Percentiles rank a stretch among this genome's conserved stretches.
Evolutionary conservation across 2,888 invertebrate species (phyloP).

Genomic region (Protula sp.): DNA sequence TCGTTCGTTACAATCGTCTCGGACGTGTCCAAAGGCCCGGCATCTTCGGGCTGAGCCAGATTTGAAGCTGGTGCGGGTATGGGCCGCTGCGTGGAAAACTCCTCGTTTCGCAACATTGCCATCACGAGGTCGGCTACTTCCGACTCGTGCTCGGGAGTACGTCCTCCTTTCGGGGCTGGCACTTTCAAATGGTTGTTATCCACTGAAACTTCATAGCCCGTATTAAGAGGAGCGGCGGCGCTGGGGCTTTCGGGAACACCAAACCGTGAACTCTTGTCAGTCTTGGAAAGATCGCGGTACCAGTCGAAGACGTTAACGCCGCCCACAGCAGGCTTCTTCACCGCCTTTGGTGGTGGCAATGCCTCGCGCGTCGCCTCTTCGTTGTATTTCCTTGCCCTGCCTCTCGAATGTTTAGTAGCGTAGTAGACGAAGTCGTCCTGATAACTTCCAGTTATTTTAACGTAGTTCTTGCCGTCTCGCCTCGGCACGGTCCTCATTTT

Average conservation of each 20-base stretch:
- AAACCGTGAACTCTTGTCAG: constrained; percentile 23
- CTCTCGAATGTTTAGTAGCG: constrained; percentile 43
- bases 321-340: not conserved
- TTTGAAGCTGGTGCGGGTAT: no score
- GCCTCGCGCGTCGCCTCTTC: not conserved
- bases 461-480: constrained; percentile 24
- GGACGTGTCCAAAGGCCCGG: no score
- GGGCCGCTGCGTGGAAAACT: not conserved
- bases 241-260: constrained; percentile 1
- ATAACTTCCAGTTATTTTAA: constrained; percentile 51
- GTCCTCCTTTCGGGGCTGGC: constrained; percentile 1
- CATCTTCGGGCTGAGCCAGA: no score
- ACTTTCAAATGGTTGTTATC: not conserved
- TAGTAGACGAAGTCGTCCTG: constrained; percentile 53
- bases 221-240: not conserved
- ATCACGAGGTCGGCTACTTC: constrained; percentile 28
- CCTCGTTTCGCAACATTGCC: constrained; percentile 8
- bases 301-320: constrained; percentile 25
- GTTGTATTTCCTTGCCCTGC: constrained; percentile 28
- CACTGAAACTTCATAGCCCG: not conserved
- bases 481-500: not conserved
- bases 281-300: constrained; percentile 26
- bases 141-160: constrained; percentile 22
- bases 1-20: no score
- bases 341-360: not conserved